These are phyloP conservation scores for Acinonyx jubatus DNA, from an alignment of 2,113 vertebrate genomes.

Conservation along the genomic window DNA sequence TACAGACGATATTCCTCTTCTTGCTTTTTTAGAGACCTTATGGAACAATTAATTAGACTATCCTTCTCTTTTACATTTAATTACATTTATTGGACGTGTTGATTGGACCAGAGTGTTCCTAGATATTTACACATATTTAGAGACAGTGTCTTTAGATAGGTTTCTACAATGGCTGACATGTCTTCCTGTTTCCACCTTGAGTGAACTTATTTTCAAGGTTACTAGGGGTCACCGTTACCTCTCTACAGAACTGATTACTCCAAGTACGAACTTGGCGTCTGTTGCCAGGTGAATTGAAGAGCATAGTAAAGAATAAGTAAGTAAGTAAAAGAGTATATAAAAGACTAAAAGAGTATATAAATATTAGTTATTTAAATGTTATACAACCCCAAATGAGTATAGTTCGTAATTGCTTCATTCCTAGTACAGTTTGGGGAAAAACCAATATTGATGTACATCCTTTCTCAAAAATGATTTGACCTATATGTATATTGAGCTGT, in stretches of 20 bases:
- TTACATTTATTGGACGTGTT: background rate
- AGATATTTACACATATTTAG: background rate
- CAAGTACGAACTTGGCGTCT: background rate
- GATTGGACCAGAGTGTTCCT: background rate
- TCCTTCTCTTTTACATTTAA: background rate
- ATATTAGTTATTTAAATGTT: background rate
- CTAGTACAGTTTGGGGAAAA: background rate
- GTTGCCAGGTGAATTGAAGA: conserved; percentile 22
- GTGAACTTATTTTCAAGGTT: background rate
- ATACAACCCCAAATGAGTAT: background rate
- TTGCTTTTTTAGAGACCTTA: conserved; percentile 29
- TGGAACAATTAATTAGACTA: background rate
- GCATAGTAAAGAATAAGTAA: no score
- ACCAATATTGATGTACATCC: background rate
- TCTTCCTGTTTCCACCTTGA: conserved; percentile 5
- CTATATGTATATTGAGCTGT: background rate
- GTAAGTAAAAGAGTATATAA: background rate
- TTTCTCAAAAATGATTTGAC: conserved; percentile 35
- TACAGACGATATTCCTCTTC: background rate
- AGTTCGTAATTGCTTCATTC: conserved; percentile 36
- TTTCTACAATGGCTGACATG: background rate
- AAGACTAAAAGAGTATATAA: background rate
- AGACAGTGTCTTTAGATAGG: background rate
- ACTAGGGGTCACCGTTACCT: background rate
- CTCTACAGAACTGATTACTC: background rate